Conservation (phyloP, 2,113 vertebrate species). For the Daphoenositta chrysoptera region DNA sequence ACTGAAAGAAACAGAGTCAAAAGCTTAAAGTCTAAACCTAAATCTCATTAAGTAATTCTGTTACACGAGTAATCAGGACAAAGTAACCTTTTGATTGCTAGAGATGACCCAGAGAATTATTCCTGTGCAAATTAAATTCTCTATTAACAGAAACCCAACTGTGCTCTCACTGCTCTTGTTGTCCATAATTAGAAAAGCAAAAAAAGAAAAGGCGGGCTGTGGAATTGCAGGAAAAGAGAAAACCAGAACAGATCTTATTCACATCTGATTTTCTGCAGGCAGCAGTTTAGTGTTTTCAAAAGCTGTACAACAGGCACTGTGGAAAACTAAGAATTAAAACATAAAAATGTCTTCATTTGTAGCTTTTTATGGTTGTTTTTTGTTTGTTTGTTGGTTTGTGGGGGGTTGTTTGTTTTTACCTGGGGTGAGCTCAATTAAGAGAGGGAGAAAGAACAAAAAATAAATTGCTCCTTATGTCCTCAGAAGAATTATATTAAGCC, state of each 20-base stretch:
- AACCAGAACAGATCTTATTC: not conserved
- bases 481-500: not conserved
- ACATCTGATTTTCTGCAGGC: not conserved
- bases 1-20: not conserved
- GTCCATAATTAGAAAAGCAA: not conserved
- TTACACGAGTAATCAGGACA: not conserved
- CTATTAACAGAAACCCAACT: not conserved
- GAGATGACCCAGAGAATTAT: not conserved
- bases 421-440: not conserved
- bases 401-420: not conserved
- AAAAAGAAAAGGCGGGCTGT: not conserved
- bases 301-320: not conserved
- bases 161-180: not conserved
- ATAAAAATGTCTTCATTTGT: not conserved
- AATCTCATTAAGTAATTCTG: not conserved
- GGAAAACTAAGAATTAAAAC: not conserved
- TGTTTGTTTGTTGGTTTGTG: not conserved
- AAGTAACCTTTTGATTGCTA: not conserved
- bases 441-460: not conserved
- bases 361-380: not conserved
- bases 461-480: rapidly evolving
- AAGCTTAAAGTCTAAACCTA: not conserved
- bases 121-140: not conserved
- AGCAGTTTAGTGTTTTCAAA: not conserved
- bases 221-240: not conserved